Conservation (phyloP, 1,140 invertebrate species). For the Scaptodrosophila lebanonensis region DNA sequence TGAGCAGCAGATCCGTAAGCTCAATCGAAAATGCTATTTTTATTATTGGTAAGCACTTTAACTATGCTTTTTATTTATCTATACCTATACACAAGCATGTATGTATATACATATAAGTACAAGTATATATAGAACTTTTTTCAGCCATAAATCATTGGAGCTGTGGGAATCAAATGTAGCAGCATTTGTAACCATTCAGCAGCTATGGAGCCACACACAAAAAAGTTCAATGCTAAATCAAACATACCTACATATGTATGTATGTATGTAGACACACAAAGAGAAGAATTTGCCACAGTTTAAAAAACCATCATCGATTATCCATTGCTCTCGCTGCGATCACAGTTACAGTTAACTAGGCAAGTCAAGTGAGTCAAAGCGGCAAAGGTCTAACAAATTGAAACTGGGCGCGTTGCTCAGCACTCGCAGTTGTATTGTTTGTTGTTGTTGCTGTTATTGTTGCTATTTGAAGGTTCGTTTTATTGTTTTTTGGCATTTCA, state of each 20-base stretch:
- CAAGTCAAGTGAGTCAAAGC: slow-evolving; percentile 51
- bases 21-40: slow-evolving; percentile 44
- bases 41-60: slow-evolving; percentile 55
- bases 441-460: too few species aligned
- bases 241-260: slow-evolving; percentile 1
- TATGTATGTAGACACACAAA: slow-evolving; percentile 37
- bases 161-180: slow-evolving; percentile 63
- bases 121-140: slow-evolving; percentile 1
- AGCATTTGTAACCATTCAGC: slow-evolving; percentile 30
- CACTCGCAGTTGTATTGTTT: too few species aligned
- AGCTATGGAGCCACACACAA: slow-evolving; percentile 37
- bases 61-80: slow-evolving; percentile 6
- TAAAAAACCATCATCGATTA: slow-evolving; percentile 64
- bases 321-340: slow-evolving; percentile 44
- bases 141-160: slow-evolving; percentile 67
- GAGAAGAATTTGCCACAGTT: slow-evolving; percentile 73
- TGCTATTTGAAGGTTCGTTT: too few species aligned
- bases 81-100: neutral
- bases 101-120: neutral
- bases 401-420: slow-evolving; percentile 58
- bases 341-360: slow-evolving; percentile 58
- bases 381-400: slow-evolving; percentile 66
- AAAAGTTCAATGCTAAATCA: slow-evolving; percentile 71
- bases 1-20: slow-evolving; percentile 51
- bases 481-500: too few species aligned